Evolutionary conservation across 2,113 vertebrate genomes (phyloP), one percentile per base, ranked within the genome.

Genomic region (Ctenomys sociabilis): DNA sequence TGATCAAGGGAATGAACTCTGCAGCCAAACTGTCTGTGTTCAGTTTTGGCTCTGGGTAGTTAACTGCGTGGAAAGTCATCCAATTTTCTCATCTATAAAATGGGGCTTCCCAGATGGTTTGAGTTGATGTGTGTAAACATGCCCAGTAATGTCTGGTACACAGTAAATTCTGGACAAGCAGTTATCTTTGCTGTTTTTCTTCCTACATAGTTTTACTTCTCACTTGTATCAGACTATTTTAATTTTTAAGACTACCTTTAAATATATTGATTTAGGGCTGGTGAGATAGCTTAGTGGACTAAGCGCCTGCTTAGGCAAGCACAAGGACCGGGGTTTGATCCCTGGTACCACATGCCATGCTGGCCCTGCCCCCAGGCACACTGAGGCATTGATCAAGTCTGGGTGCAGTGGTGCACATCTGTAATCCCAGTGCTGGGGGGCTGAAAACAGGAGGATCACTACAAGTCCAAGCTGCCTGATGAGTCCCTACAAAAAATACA

Each of bases 71-170:
- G 21, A 77, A 77, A 61, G 49, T 84, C 49, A 81, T 87, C 90
- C 78, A 70, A 63, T 92, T 91, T 93, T 37, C n/a, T 92, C 30
- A 32, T 45, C 64, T 94, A 8, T 85, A 64, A 52, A 43, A 45
- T 70, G 40, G 24, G n/a, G 22, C 54, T 5, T 3, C 0, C 12
- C 2, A 16, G 49, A 7, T 54, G 11, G 1, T n/a, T 70, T 81
- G 43, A 63, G 8, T 49, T 59, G 26, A 78, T 45, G 35, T 32
- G 45, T 9, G 0, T 52, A 57, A 30, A 85, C 32, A 26, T 4
- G 2, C 54, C 72, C 16, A 57, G 37, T 35, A 75, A 12, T 35
- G 5, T n/a, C 40, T 77, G 24, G 17, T 54, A 19, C 35, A 35
- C 54, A 78, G 9, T 40, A 52, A 72, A 17, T 87, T 94, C 70